phyloP scores from a whole-genome alignment of 2,113 vertebrate genomes.

The Mustela lutreola region DNA sequence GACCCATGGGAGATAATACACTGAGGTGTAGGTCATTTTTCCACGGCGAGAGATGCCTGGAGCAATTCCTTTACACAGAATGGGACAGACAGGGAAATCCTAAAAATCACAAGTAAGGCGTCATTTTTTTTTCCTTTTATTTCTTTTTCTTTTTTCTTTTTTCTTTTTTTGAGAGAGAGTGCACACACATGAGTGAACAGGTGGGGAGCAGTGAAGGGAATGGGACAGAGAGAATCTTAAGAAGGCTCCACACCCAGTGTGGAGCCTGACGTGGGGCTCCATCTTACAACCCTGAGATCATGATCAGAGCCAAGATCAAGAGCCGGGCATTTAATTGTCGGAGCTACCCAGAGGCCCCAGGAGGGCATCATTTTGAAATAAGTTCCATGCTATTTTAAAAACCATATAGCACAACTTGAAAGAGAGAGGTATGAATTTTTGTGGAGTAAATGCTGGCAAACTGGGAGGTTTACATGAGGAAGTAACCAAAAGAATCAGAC shows the following conservation, averaged over 20 bases:
- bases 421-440: constrained; percentile 37
- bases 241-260: not conserved
- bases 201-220: not conserved
- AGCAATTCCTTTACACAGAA: not conserved
- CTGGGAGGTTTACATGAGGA: constrained; percentile 25
- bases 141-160: not conserved
- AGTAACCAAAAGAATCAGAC: constrained; percentile 66
- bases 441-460: constrained; percentile 42
- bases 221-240: not conserved
- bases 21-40: not conserved
- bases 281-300: not conserved
- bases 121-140: not conserved
- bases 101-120: not conserved
- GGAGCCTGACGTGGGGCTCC: not conserved
- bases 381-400: not conserved
- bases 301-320: not conserved
- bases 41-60: not conserved
- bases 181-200: not conserved
- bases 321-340: not conserved
- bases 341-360: not conserved
- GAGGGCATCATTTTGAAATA: constrained; percentile 45
- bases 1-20: not conserved
- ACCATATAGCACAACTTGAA: not conserved
- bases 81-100: not conserved
- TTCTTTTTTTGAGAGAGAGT: not conserved